phyloP scores from a whole-genome alignment of 1,140 invertebrate species.

The Cyphomyrmex costatus region DNA sequence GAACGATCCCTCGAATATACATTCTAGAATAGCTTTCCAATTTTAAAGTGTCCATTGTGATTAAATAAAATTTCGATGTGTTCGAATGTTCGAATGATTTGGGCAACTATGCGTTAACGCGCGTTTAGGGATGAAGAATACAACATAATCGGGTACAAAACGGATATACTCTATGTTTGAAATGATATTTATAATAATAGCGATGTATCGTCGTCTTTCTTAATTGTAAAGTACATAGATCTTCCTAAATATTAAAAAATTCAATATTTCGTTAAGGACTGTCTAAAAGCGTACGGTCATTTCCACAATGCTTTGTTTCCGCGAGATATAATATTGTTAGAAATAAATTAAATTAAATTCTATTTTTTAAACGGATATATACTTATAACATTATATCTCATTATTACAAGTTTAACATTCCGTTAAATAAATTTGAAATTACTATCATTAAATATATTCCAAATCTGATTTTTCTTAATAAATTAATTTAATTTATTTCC shows the following conservation, averaged over 20 bases:
- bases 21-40: conserved; percentile 34
- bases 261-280: not conserved
- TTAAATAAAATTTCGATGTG: conserved; percentile 39
- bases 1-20: conserved; percentile 20
- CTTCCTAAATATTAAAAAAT: not conserved
- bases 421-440: not conserved
- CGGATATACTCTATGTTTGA: not conserved
- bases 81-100: conserved; percentile 21
- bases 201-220: conserved; percentile 15
- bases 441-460: not conserved
- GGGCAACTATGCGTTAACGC: not conserved
- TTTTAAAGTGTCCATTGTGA: conserved; percentile 30
- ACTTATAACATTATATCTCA: too few relatives aligned
- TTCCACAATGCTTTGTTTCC: conserved; percentile 4
- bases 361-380: too few relatives aligned
- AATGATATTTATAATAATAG: conserved; percentile 11
- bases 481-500: conserved; percentile 36
- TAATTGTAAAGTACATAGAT: conserved; percentile 32
- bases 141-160: conserved; percentile 13
- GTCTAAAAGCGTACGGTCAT: conserved; percentile 8
- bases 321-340: conserved; percentile 12
- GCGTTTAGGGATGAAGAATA: not conserved
- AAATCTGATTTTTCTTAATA: not conserved
- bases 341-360: conserved; percentile 48
- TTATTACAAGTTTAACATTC: too few relatives aligned